phyloP scores from a whole-genome alignment of 2,113 vertebrate genomes.

The Chrysochloris asiatica region DNA sequence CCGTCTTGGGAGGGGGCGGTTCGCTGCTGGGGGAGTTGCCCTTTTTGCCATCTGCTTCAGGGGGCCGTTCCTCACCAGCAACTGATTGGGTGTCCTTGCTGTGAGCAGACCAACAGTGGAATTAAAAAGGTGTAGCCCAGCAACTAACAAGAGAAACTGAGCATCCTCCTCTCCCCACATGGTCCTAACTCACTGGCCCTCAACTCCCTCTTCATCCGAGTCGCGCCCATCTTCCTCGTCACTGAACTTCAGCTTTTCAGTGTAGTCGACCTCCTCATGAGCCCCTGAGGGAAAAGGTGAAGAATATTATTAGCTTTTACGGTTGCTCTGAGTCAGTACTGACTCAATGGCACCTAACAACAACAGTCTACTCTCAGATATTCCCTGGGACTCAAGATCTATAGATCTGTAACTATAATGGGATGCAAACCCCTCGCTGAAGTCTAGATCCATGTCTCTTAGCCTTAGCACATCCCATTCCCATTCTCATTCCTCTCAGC shows the following conservation, averaged over 20 bases:
- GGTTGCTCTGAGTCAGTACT: too few relatives aligned
- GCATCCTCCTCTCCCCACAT: background rate
- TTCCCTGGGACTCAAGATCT: background rate
- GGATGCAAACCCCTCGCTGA: background rate
- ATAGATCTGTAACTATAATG: accelerated
- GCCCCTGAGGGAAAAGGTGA: conserved; percentile 84
- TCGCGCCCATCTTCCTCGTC: conserved; percentile 95
- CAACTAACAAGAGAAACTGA: background rate
- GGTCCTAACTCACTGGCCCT: conserved; percentile 83
- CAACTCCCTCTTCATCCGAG: conserved; percentile 88
- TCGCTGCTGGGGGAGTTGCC: conserved; percentile 84
- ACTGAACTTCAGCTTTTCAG: conserved; percentile 95
- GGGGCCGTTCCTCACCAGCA: conserved; percentile 76
- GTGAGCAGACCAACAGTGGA: conserved; percentile 40
- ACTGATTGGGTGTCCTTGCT: conserved; percentile 73
- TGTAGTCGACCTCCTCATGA: conserved; percentile 96
- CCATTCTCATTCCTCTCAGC: background rate
- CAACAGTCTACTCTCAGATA: too few relatives aligned
- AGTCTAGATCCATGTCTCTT: background rate
- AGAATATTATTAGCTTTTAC: background rate
- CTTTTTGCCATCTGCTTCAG: conserved; percentile 79
- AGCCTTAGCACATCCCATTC: too few relatives aligned
- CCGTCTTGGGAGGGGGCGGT: conserved; percentile 87
- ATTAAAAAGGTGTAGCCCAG: background rate
- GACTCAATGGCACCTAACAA: too few relatives aligned